Evolutionary conservation across 2,797 vertebrate genomes (phyloP).

Genomic region (Oryzias dopingdopingensis): DNA sequence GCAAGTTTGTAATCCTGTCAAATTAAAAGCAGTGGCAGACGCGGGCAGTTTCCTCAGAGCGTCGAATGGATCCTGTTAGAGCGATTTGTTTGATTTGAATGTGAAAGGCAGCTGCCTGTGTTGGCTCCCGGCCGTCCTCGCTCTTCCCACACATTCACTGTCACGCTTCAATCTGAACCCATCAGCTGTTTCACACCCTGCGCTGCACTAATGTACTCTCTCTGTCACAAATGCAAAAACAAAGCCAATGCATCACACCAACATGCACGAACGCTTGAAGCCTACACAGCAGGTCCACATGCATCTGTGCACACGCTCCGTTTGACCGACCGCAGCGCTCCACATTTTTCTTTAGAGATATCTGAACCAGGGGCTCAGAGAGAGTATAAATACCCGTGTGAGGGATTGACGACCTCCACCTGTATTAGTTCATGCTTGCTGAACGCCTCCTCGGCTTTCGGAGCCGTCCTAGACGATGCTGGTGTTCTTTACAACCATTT

Average conservation of each 20-base stretch:
- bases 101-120: conserved; percentile 56
- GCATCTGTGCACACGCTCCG: conserved; percentile 23
- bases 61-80: conserved; percentile 11
- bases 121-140: conserved; percentile 41
- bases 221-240: conserved; percentile 10
- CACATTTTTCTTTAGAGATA: conserved; percentile 8
- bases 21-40: not conserved
- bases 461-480: not conserved
- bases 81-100: conserved; percentile 37
- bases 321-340: conserved; percentile 8
- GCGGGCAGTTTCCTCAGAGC: not conserved
- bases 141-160: conserved; percentile 53
- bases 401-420: conserved; percentile 36
- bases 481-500: not conserved
- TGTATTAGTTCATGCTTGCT: conserved; percentile 15
- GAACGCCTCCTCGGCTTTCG: not conserved
- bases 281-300: conserved; percentile 40
- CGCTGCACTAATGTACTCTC: conserved; percentile 22
- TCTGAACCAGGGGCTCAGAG: not conserved
- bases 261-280: conserved; percentile 28
- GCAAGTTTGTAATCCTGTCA: not conserved
- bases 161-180: conserved; percentile 55
- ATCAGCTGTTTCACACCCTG: conserved; percentile 57
- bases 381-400: conserved; percentile 48
- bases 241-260: conserved; percentile 11